These are phyloP conservation scores for honey bee (Apis mellifera) DNA, from an alignment of 1,140 invertebrate species.

Conservation along the genomic window Amel_HAv3.1 CM009942.2:5448001-5448500, in stretches of 20 bases:
- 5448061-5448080: background rate
- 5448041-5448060: background rate
- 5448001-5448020: conserved; percentile 19
- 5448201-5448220: conserved; percentile 54
- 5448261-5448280: conserved; percentile 15
- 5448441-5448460: background rate
- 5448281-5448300: background rate
- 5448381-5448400: conserved; percentile 3
- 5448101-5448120: conserved; percentile 34
- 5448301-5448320: conserved; percentile 1
- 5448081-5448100: conserved; percentile 5
- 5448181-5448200: conserved; percentile 62
- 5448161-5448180: conserved; percentile 22
- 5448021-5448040: conserved; percentile 10
- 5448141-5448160: background rate
- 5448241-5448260: conserved; percentile 6
- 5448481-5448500: too few species aligned
- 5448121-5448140: too few species aligned
- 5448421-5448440: conserved; percentile 9
- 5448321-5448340: conserved; percentile 13
- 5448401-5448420: conserved; percentile 15
- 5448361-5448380: background rate
- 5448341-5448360: background rate
- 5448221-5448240: conserved; percentile 60
- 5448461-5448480: too few species aligned